Base-by-base conservation (phyloP, 2,888 invertebrate species). In the Meghimatium bilineatum region DNA sequence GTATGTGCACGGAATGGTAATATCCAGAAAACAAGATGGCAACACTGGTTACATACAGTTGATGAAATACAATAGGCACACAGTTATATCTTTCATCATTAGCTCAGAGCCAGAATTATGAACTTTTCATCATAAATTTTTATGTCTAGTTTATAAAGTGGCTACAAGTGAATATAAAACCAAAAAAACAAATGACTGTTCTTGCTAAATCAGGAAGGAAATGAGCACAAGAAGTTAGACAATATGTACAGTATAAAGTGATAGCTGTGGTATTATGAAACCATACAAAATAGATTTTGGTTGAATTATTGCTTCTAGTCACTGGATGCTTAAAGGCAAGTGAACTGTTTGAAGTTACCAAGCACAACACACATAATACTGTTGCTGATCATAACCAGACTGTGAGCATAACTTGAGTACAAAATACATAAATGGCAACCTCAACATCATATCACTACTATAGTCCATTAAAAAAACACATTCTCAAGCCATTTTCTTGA, bases 281-380 rank as follows among this genome's bases (percentile, higher is more conserved):
- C 63, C n/a, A 63, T 63, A n/a, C n/a, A n/a, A 63, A 63, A 63
- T 63, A 63, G 63, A 63, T 63, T 63, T 63, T 63, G 26, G 63
- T 63, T 63, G 63, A 63, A 38, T 71, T 71, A 71, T 71, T 71
- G 69, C 69, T 71, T 71, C 38, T 71, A 38, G 38, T 38, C 69
- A 38, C 23, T 71, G 69, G 69, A 36, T 36, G 38, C 38, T 20
- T 36, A 67, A 32, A 71, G 26, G 26, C 36, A 38, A 71, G 69
- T 38, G 36, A 71, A 71, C 36, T 71, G 36, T 38, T 71, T 71
- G 23, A 26, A 36, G 69, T 63, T 63, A 71, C 36, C 38, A 71
- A 71, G 38, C 69, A 26, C 36, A 71, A 71, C 38, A 71, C 26
- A 34, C 38, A 71, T 71, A 71, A 71, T 71, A 71, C 69, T 38